Evolutionary conservation across 2,113 vertebrate species (phyloP).

Genomic region (Cygnus atratus): DNA sequence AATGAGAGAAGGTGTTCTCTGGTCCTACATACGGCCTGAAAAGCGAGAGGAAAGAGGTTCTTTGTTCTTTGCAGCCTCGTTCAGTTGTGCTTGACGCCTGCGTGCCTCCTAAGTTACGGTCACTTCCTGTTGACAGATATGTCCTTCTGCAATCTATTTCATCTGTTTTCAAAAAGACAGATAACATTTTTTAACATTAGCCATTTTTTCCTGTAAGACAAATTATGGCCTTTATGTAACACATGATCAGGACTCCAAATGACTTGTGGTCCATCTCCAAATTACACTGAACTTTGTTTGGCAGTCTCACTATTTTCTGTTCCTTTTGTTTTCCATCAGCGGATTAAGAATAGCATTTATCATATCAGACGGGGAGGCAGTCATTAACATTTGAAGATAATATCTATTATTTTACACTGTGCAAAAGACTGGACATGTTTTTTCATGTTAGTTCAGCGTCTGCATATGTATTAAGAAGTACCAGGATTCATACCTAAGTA

Average conservation of each 20-base stretch:
- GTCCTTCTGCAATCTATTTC: not conserved
- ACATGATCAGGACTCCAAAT: not conserved
- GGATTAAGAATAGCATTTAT: not conserved
- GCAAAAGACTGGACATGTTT: not conserved
- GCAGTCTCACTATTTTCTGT: not conserved
- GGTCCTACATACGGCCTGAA: not conserved
- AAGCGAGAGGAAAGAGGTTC: not conserved
- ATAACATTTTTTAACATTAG: not conserved
- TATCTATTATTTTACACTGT: not conserved
- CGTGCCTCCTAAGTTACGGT: not conserved
- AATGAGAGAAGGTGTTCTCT: not conserved
- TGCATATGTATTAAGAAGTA: not conserved
- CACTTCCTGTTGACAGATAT: not conserved
- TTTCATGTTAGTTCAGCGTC: not conserved
- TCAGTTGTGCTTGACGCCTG: fast-evolving
- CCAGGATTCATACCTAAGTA: not conserved
- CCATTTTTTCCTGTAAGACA: not conserved
- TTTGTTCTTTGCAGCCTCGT: not conserved
- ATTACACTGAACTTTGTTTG: not conserved
- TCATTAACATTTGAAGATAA: not conserved
- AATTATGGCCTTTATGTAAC: not conserved
- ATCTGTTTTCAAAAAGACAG: not conserved
- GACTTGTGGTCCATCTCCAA: not conserved
- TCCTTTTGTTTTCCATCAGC: not conserved
- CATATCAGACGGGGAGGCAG: not conserved